phyloP scores from a whole-genome alignment of 64 coral and sea anemone species.

The Pocillopora damicornis region DNA sequence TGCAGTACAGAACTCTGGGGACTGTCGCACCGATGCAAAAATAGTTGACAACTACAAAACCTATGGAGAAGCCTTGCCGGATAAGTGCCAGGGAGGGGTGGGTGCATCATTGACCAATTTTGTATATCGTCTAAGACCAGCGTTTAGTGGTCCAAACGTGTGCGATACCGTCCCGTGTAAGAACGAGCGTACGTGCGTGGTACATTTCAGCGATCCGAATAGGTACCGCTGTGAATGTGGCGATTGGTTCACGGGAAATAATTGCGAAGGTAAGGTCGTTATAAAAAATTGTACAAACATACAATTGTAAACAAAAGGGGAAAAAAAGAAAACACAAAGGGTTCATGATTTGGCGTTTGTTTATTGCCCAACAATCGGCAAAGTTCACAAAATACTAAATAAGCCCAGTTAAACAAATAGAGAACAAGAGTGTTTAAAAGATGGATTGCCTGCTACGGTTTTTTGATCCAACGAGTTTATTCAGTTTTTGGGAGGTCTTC shows the following conservation, averaged over 20 bases:
- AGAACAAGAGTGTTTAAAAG: too few species aligned
- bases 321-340: too few species aligned
- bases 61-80: not conserved
- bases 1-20: not conserved
- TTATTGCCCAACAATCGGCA: too few species aligned
- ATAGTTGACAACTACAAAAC: not conserved
- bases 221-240: constrained; percentile 11
- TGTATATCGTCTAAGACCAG: constrained; percentile 13
- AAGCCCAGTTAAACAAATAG: too few species aligned
- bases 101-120: constrained; percentile 10
- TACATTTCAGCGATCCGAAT: not conserved
- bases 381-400: too few species aligned
- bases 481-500: too few species aligned
- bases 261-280: not conserved
- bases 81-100: constrained; percentile 20
- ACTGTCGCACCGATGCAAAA: not conserved
- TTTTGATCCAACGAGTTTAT: too few species aligned
- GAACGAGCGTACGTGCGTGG: not conserved
- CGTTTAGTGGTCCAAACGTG: not conserved
- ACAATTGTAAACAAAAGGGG: too few species aligned
- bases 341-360: too few species aligned
- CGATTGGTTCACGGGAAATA: not conserved
- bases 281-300: too few species aligned
- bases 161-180: not conserved
- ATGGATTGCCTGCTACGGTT: too few species aligned